Percentiles rank a stretch among this genome's conserved stretches.
Evolutionary conservation across 2,888 invertebrate genomes (phyloP).

Genomic region (Andrena haemorrhoa): DNA sequence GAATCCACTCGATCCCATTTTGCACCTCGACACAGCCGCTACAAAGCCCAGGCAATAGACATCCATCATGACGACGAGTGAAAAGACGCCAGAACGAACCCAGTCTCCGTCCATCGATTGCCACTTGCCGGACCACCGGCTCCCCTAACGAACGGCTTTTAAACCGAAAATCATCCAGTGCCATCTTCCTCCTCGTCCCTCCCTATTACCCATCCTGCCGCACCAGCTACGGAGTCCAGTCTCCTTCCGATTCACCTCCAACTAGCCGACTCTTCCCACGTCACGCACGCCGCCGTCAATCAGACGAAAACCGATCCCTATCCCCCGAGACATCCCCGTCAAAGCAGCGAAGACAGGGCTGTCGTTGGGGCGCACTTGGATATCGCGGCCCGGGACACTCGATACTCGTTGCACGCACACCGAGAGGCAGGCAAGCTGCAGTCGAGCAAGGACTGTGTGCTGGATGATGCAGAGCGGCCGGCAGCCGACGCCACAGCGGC

Average conservation of each 20-base stretch:
- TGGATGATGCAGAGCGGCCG: conserved; percentile 55
- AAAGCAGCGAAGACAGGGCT: conserved; percentile 3
- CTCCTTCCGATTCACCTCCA: too few relatives aligned
- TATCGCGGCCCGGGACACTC: conserved; percentile 44
- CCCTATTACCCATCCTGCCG: neutral
- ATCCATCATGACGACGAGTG: too few relatives aligned
- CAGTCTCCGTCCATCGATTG: too few relatives aligned
- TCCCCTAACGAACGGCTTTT: too few relatives aligned
- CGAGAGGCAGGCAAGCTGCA: conserved; percentile 30
- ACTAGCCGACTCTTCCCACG: too few relatives aligned
- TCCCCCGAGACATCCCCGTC: neutral
- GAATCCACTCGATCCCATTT: too few relatives aligned
- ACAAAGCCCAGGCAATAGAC: too few relatives aligned
- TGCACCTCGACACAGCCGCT: too few relatives aligned
- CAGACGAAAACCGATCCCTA: neutral
- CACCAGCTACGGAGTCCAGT: neutral
- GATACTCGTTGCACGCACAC: conserved; percentile 58
- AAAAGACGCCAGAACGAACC: neutral
- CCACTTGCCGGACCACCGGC: too few relatives aligned
- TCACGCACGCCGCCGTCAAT: neutral
- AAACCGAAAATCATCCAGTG: too few relatives aligned
- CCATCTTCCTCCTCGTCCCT: too few relatives aligned
- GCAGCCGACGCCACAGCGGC: conserved; percentile 57
- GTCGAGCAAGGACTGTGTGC: conserved; percentile 53
- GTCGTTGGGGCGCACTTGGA: conserved; percentile 28